Conservation (phyloP, 2,113 vertebrate species). For the Eupsittula cactorum region DNA sequence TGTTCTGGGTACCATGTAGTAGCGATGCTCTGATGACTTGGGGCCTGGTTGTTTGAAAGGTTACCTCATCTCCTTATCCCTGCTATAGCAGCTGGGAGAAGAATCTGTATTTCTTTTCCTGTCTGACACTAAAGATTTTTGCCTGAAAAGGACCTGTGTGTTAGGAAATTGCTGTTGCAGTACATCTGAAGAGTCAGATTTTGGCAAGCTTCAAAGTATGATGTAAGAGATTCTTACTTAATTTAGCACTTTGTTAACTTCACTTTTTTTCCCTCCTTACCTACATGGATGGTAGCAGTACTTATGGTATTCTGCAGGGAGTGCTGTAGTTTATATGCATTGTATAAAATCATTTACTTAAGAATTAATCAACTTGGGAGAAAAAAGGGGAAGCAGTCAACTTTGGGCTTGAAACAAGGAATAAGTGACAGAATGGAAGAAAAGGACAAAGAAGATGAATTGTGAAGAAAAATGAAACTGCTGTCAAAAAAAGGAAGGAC, state of each 20-base stretch:
- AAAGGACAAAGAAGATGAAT: background rate
- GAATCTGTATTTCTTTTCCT: background rate
- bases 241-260: slow-evolving; percentile 51
- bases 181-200: slow-evolving; percentile 29
- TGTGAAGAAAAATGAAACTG: background rate
- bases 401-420: background rate
- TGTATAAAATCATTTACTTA: background rate
- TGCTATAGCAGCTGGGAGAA: background rate
- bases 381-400: background rate
- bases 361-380: background rate
- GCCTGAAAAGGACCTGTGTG: background rate
- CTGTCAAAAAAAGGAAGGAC: background rate
- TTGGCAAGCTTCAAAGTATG: slow-evolving; percentile 49
- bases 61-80: background rate
- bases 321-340: background rate
- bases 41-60: background rate
- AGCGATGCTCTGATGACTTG: background rate
- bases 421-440: background rate
- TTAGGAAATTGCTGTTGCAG: slow-evolving; percentile 22
- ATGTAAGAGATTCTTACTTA: slow-evolving; percentile 53
- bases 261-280: background rate
- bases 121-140: background rate
- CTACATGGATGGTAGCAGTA: background rate
- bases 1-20: background rate
- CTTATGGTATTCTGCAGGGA: background rate